A percentile compares a stretch with the other conserved stretches of the same genome.
phyloP scores from a whole-genome alignment of 2,888 invertebrate species.

The Hydropsyche betteni region DNA sequence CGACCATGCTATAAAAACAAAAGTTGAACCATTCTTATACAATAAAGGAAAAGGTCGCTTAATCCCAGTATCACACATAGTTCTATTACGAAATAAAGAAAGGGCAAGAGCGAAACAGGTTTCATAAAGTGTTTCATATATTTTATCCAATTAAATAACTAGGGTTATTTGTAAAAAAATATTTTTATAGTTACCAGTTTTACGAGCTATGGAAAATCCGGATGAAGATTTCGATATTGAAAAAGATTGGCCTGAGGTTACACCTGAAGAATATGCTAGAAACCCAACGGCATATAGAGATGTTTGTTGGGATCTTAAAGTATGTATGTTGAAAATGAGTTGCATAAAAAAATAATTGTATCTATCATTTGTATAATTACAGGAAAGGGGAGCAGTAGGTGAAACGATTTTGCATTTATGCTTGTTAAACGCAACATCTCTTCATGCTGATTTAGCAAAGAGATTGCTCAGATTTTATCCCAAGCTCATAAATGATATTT shows the following conservation, averaged over 20 bases:
- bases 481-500: conserved; percentile 94
- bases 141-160: neutral
- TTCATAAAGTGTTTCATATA: conserved; percentile 51
- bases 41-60: conserved; percentile 92
- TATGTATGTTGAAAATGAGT: neutral
- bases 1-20: conserved; percentile 90
- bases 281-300: conserved; percentile 80
- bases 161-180: neutral
- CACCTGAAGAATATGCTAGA: conserved; percentile 69
- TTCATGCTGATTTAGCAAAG: conserved; percentile 94
- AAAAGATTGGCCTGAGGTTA: conserved; percentile 75
- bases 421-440: conserved; percentile 87
- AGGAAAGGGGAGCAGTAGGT: conserved; percentile 94
- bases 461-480: conserved; percentile 91
- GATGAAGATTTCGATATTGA: conserved; percentile 86
- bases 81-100: conserved; percentile 87
- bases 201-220: conserved; percentile 83
- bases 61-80: conserved; percentile 89
- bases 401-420: conserved; percentile 95
- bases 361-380: conserved; percentile 55
- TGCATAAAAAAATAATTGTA: neutral
- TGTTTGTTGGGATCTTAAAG: conserved; percentile 88
- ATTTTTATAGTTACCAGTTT: conserved; percentile 70
- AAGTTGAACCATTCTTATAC: conserved; percentile 92
- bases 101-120: conserved; percentile 82